Evolutionary conservation across 1,140 invertebrate species (phyloP).

Genomic region (Harpegnathos saltator): DNA sequence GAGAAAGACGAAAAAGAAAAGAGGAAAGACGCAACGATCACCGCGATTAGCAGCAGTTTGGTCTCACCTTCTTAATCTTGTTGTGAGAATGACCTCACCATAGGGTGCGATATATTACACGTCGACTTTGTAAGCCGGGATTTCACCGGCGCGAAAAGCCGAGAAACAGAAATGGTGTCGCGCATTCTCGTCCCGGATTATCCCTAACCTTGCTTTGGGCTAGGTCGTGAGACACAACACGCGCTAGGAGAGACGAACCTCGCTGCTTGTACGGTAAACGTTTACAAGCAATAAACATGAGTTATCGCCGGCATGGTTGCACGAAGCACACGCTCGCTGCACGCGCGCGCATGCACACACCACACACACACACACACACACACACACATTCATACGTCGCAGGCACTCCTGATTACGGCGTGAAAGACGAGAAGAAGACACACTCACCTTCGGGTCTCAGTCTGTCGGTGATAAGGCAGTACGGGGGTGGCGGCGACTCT

Average conservation of each 20-base stretch:
- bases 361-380: no score
- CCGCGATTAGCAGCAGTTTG: no score
- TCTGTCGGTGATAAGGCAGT: conserved; percentile 89
- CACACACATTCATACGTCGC: background rate
- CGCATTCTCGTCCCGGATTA: conserved; percentile 33
- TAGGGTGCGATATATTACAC: no score
- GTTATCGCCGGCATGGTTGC: conserved; percentile 59
- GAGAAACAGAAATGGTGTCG: conserved; percentile 16
- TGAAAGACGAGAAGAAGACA: conserved; percentile 33
- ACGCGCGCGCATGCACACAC: background rate
- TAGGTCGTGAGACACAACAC: conserved; percentile 60
- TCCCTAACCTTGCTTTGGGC: conserved; percentile 53
- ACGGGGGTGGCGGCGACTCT: conserved; percentile 91
- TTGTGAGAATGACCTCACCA: no score
- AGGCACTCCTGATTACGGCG: conserved; percentile 5
- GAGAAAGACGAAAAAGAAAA: no score
- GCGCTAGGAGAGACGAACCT: conserved; percentile 48
- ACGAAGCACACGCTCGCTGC: conserved; percentile 42
- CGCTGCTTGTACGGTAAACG: conserved; percentile 57
- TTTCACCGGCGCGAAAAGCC: background rate
- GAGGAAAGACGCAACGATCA: no score
- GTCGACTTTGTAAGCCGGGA: background rate
- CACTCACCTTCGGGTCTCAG: conserved; percentile 90
- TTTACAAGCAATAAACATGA: conserved; percentile 70
- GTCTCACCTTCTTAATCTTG: no score